Conservation (phyloP, 2,797 vertebrate genomes). For the Merluccius polli region DNA sequence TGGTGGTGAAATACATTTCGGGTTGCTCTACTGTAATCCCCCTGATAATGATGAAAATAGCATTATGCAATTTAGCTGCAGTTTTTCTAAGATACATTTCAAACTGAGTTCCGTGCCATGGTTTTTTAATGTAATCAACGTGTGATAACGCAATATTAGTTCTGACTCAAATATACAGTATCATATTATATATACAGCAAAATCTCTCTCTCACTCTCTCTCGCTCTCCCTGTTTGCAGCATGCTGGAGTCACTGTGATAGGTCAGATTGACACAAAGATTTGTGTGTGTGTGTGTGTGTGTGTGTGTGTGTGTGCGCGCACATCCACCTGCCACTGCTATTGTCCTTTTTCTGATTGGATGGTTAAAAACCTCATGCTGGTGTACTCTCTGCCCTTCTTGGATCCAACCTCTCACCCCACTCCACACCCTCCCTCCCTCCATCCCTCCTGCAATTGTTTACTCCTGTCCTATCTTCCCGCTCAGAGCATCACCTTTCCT, state of each 20-base stretch:
- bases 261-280: constrained; percentile 43
- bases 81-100: neutral
- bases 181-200: neutral
- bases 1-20: neutral
- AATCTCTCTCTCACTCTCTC: constrained; percentile 22
- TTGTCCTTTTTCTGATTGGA: constrained; percentile 6
- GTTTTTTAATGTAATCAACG: neutral
- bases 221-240: constrained; percentile 33
- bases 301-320: too few relatives aligned
- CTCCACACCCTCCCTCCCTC: too few relatives aligned
- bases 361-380: constrained; percentile 2
- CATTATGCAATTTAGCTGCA: neutral
- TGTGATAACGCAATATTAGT: neutral
- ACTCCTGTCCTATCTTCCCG: neutral
- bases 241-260: constrained; percentile 40
- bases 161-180: neutral
- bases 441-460: neutral
- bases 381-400: constrained; percentile 1
- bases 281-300: too few relatives aligned
- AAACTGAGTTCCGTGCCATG: neutral
- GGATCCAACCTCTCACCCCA: neutral
- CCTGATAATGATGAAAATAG: too few relatives aligned
- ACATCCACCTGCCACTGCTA: neutral
- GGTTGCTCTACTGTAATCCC: neutral
- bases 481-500: neutral